A percentile compares a stretch with the other conserved stretches of the same genome.
These are phyloP conservation scores for Gila orcuttii DNA, from an alignment of 2,113 vertebrate species.

Conservation along the genomic window DNA sequence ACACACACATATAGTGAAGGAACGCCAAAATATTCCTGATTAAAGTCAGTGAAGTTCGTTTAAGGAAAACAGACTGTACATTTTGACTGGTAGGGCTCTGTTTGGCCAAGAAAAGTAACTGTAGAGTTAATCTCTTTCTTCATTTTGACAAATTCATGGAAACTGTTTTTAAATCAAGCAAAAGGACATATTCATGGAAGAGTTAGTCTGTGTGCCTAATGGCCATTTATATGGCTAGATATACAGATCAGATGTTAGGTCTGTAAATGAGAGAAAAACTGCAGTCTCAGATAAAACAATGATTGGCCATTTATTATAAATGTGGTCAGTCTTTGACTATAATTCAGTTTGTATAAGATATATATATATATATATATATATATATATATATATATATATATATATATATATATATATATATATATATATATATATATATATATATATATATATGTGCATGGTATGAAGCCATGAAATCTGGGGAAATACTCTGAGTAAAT, in stretches of 20 bases:
- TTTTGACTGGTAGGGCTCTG: neutral
- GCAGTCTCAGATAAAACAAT: constrained; percentile 36
- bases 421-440: too few relatives aligned
- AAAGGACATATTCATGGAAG: constrained; percentile 4
- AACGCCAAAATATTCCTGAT: neutral
- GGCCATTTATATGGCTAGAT: constrained; percentile 15
- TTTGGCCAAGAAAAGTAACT: constrained; percentile 32
- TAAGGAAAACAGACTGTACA: constrained; percentile 1
- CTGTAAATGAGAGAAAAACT: constrained; percentile 40
- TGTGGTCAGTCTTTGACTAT: constrained; percentile 5
- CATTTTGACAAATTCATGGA: constrained; percentile 40
- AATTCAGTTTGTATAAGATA: neutral
- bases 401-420: too few relatives aligned
- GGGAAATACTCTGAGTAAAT: neutral
- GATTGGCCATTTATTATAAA: constrained; percentile 15
- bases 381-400: too few relatives aligned
- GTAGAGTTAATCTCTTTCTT: constrained; percentile 25
- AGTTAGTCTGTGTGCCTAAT: constrained; percentile 23
- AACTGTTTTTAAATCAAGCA: constrained; percentile 35
- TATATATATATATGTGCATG: too few relatives aligned
- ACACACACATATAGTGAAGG: neutral
- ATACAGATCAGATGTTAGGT: neutral
- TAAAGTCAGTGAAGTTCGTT: constrained; percentile 13
- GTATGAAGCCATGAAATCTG: too few relatives aligned
- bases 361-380: too few relatives aligned